A percentile compares a stretch with the other conserved stretches of the same genome.
These are phyloP conservation scores for Enteromius unitaeniatus DNA, from an alignment of 2,797 vertebrate species.

Conservation along the genomic window DNA sequence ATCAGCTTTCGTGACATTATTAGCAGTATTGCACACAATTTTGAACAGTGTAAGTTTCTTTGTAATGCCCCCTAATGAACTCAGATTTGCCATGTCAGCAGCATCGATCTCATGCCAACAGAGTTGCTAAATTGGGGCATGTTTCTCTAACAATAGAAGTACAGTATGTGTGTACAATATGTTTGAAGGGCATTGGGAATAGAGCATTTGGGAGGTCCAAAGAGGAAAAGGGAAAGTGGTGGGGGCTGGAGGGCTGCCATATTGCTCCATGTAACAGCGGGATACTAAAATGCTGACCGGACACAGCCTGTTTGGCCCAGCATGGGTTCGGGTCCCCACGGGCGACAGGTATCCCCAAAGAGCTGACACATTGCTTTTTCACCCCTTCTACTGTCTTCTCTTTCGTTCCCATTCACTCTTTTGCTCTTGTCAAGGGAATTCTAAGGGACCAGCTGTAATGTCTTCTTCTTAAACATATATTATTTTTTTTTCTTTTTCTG, in stretches of 20 bases:
- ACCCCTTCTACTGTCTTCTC: constrained; percentile 1
- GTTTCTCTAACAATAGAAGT: constrained; percentile 52
- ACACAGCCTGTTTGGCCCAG: constrained; percentile 71
- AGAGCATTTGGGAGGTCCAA: constrained; percentile 65
- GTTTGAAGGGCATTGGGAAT: constrained; percentile 79
- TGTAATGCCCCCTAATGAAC: constrained; percentile 11
- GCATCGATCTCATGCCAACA: constrained; percentile 28
- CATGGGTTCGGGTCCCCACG: constrained; percentile 71
- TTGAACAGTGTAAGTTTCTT: not conserved
- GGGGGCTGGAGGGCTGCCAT: constrained; percentile 64
- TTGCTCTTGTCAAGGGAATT: constrained; percentile 61
- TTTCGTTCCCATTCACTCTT: constrained; percentile 50
- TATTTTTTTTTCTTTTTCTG: not conserved
- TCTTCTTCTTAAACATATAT: constrained; percentile 47
- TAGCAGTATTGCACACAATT: not conserved
- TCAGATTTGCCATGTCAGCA: constrained; percentile 35
- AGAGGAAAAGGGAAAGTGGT: constrained; percentile 53
- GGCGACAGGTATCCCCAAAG: constrained; percentile 57
- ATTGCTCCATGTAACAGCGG: constrained; percentile 74
- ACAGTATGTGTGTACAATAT: constrained; percentile 56
- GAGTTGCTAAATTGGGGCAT: constrained; percentile 47
- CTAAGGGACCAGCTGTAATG: constrained; percentile 70
- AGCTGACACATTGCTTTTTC: constrained; percentile 54
- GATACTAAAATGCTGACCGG: constrained; percentile 78
- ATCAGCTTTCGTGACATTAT: not conserved